Evolutionary conservation across 2,888 invertebrate species (phyloP), one percentile per base, ranked within the genome.

Genomic region (Liodrosophila aerea): DNA sequence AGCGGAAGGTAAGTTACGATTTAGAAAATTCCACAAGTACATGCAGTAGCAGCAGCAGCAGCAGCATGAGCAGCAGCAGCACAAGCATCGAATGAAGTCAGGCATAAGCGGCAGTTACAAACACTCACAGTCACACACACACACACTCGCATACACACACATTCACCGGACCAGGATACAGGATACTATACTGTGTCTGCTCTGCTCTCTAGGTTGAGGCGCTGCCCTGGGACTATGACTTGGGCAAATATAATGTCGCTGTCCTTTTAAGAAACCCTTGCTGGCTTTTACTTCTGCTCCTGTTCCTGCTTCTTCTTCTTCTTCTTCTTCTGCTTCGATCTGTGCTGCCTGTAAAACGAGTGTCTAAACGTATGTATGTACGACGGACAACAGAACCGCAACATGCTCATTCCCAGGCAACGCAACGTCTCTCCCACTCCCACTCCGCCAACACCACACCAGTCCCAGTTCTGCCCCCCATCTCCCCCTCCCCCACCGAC

Each of bases 1-100:
- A 85, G 87, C 86, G 76, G 88, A 87, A 87, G 87, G 87, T 87
- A 88, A 87, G 87, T 87, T 85, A 86, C 80, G 83, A 78, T 80
- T 77, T 78, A 74, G 67, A 85, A 87, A 87, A 85, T 85, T 76
- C 73, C 72, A 75, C 73, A 83, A 81, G 68, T 34, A 54, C 53
- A 39, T 47, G 45, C 15, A 59, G 43, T 37, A 61, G 27, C 31
- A 52, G 34, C 12, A 44, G 27, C 8, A 30, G 5, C 12, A 40
- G 13, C 11, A 44, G 27, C 8, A 30, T 2, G 7, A 40, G 13
- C 11, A 30, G 41, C 13, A 44, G 22, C 22, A 63, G 63, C 57
- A 73, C 58, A 64, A 73, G 65, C 63, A 69, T 40, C 46, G 57
- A 78, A 73, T 70, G 70, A 78, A 81, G 74, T 78, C 74, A 83